Base-by-base conservation (phyloP, 1,140 invertebrate species). In the Ceratina calcarata region DNA sequence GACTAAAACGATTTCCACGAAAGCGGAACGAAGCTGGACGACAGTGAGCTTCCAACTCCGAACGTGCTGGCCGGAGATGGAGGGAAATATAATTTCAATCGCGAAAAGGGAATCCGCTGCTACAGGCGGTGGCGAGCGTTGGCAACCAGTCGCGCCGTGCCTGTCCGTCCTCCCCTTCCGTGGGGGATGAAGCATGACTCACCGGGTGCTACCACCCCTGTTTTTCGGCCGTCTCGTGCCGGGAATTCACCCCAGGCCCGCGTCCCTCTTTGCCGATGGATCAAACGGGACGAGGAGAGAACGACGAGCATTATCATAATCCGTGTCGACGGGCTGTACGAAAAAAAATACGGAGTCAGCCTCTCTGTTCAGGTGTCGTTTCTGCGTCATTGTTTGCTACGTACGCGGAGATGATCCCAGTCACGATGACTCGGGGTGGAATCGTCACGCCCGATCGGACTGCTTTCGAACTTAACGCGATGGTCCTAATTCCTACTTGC, bases 131-230 rank as follows among this genome's bases (percentile, higher is more conserved):
- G 73, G 58, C 64, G 75, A 71, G 80, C 66, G 80, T 77, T 79
- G 82, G 74, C 82, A 77, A 80, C 77, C 80, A 84, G 81, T 87
- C 77, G 74, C 77, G 74, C 66, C 79, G 60, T 74, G 75, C 16
- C 70, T 49, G 66, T 60, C 67, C 71, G 71, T 51, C 62, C 65
- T 75, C 51, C 78, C 61, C 1, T 0, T 6, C 49, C 64, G 82
- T 85, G 77, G 84, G 87, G 88, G 88, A 89, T 90, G 85, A 90
- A 91, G 88, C 82, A 86, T 91, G 90, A 91, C 88, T 91, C 90
- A 91, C 83, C 86, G 65, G 66, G 55, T 78, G 68, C 83, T 7
- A 64, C 78, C 87, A 81, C 83, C 82, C 81, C 67, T 79, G 72
- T 84, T 86, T 84, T 71, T 84, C 75, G 84, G 72, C 65, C 79